Evolutionary conservation across 2,797 vertebrate species (phyloP), one percentile per base, ranked within the genome.

Genomic region (Eremophila alpestris): DNA sequence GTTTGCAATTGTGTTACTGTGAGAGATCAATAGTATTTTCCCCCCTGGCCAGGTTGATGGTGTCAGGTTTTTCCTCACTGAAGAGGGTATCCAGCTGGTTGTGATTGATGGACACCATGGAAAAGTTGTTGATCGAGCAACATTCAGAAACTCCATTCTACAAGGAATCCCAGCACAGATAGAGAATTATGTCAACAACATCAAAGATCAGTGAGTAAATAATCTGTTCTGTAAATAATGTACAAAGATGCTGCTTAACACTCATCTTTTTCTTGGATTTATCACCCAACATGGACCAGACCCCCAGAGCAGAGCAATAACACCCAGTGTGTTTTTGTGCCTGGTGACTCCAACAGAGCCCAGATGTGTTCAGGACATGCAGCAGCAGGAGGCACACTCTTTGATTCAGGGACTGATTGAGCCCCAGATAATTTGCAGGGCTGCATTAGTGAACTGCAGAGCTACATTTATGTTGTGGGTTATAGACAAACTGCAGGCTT

Each of bases 121-220:
- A 41, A 98, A 97, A 32, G 91, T 99, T 85, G 88, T 99, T 45
- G 98, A 98, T 70, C 98, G 89, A 63, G 97, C 94, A 49, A 95
- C 95, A 49, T 99, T 99, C 97, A 98, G 97, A 94, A 99, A 97
- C 60, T 73, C 98, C 29, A 95, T 99, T 36, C 98, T 99, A 5
- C 98, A 98, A 97, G 99, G 99, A 73, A 98, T 99, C 34, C 99
- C 99, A 8, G 97, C 98, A 68, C 99, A 99, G 96, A 97, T 99
- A 56, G 98, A 98, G 96, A 98, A 97, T 89, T 99, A 98, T 8
- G 87, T 99, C 92, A 97, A 93, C 18, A 98, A 97, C 87, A 97
- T 99, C 89, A 98, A 95, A 49, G 97, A 99, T 27, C 97, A 98
- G 99, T 99, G 95, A 98, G 98, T 96, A 83, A 73, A 88, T 36